A percentile compares a stretch with the other conserved stretches of the same genome.
phyloP scores from a whole-genome alignment of 2,113 vertebrate genomes.

The Poeciliopsis prolifica region DNA sequence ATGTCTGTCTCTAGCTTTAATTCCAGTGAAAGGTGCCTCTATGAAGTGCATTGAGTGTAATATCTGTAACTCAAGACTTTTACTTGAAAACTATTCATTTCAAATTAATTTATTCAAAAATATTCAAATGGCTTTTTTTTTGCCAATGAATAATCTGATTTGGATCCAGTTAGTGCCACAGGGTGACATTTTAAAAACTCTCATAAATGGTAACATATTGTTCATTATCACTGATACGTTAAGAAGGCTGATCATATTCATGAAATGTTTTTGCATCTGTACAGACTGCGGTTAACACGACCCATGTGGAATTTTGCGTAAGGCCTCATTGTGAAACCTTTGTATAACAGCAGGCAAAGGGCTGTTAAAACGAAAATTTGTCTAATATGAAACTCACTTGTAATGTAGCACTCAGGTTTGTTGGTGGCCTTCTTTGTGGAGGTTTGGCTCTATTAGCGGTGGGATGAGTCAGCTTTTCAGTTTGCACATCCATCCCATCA shows the following conservation, averaged over 20 bases:
- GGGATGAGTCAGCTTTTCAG: constrained; percentile 79
- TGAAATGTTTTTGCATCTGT: neutral
- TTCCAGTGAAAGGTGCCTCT: no score
- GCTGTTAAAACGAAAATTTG: neutral
- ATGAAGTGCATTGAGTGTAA: no score
- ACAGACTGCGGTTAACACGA: neutral
- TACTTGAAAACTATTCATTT: no score
- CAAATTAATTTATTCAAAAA: no score
- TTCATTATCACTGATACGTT: neutral
- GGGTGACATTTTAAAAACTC: neutral
- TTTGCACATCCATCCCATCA: constrained; percentile 69
- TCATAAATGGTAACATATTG: neutral
- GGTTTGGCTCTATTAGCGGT: constrained; percentile 82
- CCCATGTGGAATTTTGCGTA: neutral
- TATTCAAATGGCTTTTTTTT: neutral
- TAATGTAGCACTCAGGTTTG: constrained; percentile 32
- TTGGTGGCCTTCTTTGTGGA: constrained; percentile 78
- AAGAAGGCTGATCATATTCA: neutral
- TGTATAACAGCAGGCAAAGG: neutral
- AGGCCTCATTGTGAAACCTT: neutral
- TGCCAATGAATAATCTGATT: neutral
- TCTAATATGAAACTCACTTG: constrained; percentile 40
- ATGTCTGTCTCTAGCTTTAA: no score
- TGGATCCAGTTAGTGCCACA: neutral
- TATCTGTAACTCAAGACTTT: no score